phyloP scores from a whole-genome alignment of 1,140 invertebrate genomes.

The Drosophila varians region DNA sequence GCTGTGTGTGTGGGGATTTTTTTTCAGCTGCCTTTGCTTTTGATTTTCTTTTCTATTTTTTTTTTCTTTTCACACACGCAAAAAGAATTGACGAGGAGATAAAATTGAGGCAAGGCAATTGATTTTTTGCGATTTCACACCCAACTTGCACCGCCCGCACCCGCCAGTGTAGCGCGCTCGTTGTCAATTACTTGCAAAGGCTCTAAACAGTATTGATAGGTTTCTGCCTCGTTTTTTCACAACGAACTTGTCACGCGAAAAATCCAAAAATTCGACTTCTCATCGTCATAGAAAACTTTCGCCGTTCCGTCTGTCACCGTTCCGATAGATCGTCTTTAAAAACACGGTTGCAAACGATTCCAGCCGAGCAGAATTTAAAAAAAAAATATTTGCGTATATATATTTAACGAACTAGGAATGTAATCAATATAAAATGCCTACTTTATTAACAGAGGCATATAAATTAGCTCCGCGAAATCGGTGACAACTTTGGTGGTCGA shows the following conservation, averaged over 20 bases:
- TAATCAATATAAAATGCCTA: background rate
- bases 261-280: slow-evolving; percentile 77
- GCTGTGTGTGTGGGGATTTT: slow-evolving; percentile 6
- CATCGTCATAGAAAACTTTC: slow-evolving; percentile 78
- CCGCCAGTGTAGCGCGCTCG: slow-evolving; percentile 41
- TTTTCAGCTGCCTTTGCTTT: slow-evolving; percentile 43
- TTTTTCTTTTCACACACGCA: slow-evolving; percentile 39
- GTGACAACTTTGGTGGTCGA: background rate
- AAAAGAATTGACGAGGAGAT: slow-evolving; percentile 24
- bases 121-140: slow-evolving; percentile 64
- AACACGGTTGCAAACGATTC: slow-evolving; percentile 40
- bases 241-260: slow-evolving; percentile 78
- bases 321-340: slow-evolving; percentile 49
- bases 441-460: background rate
- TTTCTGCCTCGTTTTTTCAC: slow-evolving; percentile 64
- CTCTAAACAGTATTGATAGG: slow-evolving; percentile 45
- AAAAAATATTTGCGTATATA: slow-evolving; percentile 12
- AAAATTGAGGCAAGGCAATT: slow-evolving; percentile 56
- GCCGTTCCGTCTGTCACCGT: slow-evolving; percentile 61
- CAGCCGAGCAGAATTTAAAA: slow-evolving; percentile 12
- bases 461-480: background rate
- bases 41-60: slow-evolving; percentile 32
- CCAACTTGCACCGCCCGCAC: slow-evolving; percentile 59
- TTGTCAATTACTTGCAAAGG: slow-evolving; percentile 44
- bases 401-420: background rate